These are phyloP conservation scores for Dicycla oo DNA, from an alignment of 2,888 invertebrate species.

Conservation along the genomic window DNA sequence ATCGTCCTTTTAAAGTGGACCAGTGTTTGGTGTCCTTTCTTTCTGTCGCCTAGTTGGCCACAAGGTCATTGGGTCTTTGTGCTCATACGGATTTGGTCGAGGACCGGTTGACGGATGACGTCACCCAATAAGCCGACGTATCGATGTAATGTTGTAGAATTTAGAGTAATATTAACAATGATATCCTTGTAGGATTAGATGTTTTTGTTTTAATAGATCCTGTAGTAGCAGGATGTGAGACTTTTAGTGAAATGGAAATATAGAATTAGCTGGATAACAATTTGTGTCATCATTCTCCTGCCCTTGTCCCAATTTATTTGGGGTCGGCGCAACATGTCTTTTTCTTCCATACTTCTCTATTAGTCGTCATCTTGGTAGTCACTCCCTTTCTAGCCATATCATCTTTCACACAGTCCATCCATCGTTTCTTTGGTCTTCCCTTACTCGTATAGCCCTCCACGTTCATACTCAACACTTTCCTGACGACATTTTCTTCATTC, in stretches of 20 bases:
- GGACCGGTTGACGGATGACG: slow-evolving; percentile 54
- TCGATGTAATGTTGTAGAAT: slow-evolving; percentile 41
- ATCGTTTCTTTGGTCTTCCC: no score
- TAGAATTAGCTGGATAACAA: neutral
- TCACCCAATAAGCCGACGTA: slow-evolving; percentile 40
- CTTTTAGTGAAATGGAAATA: neutral
- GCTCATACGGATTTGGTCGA: slow-evolving; percentile 52
- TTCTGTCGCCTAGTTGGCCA: slow-evolving; percentile 38
- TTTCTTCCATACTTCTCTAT: no score
- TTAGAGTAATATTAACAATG: slow-evolving; percentile 23
- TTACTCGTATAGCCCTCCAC: no score
- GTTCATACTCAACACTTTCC: no score
- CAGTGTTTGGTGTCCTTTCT: slow-evolving; percentile 50
- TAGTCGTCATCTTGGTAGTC: no score
- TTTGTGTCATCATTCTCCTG: no score
- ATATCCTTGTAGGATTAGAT: slow-evolving; percentile 32
- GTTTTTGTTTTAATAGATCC: slow-evolving; percentile 7
- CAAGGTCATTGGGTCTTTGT: slow-evolving; percentile 61
- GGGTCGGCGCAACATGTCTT: no score
- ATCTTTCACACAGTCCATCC: no score
- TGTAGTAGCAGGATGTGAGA: neutral
- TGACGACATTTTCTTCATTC: no score
- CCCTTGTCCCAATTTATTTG: no score
- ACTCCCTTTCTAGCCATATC: no score
- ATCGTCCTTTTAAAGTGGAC: slow-evolving; percentile 9